Percentiles rank a stretch among this genome's conserved stretches.
These are phyloP conservation scores for Dicyrtoma fusca DNA, from an alignment of 2,888 invertebrate genomes.

Conservation along the genomic window DNA sequence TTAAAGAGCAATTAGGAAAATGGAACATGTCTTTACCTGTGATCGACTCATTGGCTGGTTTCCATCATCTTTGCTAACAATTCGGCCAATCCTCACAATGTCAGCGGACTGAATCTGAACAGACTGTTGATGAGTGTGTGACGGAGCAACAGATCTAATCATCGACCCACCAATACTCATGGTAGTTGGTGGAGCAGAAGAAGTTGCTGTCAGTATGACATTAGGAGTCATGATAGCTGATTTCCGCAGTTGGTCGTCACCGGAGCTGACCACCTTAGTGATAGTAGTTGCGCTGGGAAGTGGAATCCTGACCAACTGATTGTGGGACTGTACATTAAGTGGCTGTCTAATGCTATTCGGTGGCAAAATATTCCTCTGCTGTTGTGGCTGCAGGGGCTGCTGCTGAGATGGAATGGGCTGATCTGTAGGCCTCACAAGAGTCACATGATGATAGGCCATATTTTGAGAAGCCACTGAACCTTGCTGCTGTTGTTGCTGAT, in stretches of 20 bases:
- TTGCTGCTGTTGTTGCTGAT: slow-evolving; percentile 1
- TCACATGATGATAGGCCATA: slow-evolving; percentile 19
- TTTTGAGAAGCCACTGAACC: neutral
- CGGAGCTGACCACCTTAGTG: slow-evolving; percentile 51
- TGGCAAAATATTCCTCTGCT: slow-evolving; percentile 23
- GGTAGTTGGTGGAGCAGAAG: slow-evolving; percentile 57
- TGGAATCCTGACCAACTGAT: slow-evolving; percentile 49
- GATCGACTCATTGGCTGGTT: slow-evolving; percentile 33
- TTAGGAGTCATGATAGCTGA: slow-evolving; percentile 45
- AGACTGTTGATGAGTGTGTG: slow-evolving; percentile 57
- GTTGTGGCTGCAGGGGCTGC: neutral
- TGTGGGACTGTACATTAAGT: slow-evolving; percentile 58
- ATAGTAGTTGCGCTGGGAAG: slow-evolving; percentile 56
- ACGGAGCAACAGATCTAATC: slow-evolving; percentile 58
- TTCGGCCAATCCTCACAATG: slow-evolving; percentile 41
- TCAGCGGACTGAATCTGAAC: slow-evolving; percentile 42
- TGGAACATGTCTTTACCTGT: slow-evolving; percentile 36
- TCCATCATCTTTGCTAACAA: slow-evolving; percentile 40
- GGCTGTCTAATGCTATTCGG: slow-evolving; percentile 62
- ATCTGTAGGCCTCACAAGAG: slow-evolving; percentile 42
- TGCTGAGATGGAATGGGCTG: slow-evolving; percentile 35
- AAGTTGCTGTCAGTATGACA: slow-evolving; percentile 59
- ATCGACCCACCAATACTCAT: slow-evolving; percentile 58
- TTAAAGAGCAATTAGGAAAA: neutral
- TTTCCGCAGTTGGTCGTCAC: slow-evolving; percentile 47